Evolutionary conservation across 1,140 invertebrate species (phyloP).

Genomic region (Zaprionus davidi): DNA sequence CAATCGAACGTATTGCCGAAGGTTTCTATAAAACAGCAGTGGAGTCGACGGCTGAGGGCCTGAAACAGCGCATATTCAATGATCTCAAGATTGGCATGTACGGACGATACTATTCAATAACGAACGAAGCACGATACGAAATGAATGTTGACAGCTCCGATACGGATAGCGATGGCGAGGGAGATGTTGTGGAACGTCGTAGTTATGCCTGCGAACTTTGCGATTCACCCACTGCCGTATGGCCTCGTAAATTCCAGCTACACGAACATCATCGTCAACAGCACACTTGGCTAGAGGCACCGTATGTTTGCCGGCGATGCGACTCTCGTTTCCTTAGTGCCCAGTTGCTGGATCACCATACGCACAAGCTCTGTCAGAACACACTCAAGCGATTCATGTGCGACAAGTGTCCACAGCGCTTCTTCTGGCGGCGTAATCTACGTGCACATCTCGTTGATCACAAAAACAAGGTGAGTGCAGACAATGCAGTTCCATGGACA

Average conservation of each 20-base stretch:
- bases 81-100: conserved; percentile 57
- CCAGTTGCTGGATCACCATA: conserved; percentile 64
- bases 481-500: background rate
- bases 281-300: conserved; percentile 70
- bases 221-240: conserved; percentile 37
- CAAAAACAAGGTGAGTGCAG: conserved; percentile 63
- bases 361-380: conserved; percentile 61
- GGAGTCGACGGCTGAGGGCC: conserved; percentile 55
- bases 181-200: conserved; percentile 57
- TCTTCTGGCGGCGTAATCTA: conserved; percentile 68
- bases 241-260: conserved; percentile 67
- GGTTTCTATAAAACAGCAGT: conserved; percentile 71
- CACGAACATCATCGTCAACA: conserved; percentile 67
- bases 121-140: conserved; percentile 69
- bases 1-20: conserved; percentile 68
- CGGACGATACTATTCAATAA: conserved; percentile 71
- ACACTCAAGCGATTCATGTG: conserved; percentile 69
- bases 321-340: conserved; percentile 65
- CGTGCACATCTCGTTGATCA: conserved; percentile 63
- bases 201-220: conserved; percentile 71
- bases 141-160: conserved; percentile 72
- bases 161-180: conserved; percentile 66
- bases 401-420: conserved; percentile 71
- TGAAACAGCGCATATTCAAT: conserved; percentile 55
- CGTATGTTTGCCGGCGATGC: conserved; percentile 69